These are phyloP conservation scores for Cacoxenus indagator DNA, from an alignment of 2,888 invertebrate genomes.

Conservation along the genomic window DNA sequence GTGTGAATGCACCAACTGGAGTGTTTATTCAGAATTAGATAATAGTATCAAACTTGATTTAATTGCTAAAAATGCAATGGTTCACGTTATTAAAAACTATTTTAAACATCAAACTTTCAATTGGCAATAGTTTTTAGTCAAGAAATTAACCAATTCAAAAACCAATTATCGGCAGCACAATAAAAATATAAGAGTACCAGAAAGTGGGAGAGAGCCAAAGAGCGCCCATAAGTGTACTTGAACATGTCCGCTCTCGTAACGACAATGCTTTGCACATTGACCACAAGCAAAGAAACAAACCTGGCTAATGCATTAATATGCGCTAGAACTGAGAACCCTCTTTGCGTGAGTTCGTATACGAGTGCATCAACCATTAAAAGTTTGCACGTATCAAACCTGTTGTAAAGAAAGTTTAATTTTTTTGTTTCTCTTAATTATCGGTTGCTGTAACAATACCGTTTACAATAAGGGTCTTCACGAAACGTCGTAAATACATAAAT, in stretches of 20 bases:
- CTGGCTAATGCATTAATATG: neutral
- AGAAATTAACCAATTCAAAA: neutral
- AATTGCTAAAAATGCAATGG: no score
- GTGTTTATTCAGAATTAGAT: no score
- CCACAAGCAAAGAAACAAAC: neutral
- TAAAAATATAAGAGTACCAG: no score
- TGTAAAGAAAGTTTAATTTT: neutral
- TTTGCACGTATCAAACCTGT: no score
- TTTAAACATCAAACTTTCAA: neutral
- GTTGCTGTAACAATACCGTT: no score
- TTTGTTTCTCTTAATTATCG: neutral
- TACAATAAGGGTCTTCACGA: no score
- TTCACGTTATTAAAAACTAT: neutral
- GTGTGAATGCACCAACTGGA: no score
- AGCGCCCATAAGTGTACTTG: neutral
- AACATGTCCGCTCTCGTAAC: neutral
- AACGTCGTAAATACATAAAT: no score
- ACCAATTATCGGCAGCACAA: neutral
- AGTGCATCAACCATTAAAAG: neutral
- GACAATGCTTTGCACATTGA: neutral
- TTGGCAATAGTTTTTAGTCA: constrained; percentile 9
- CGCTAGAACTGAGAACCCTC: neutral
- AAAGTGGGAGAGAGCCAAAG: neutral
- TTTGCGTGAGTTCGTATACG: no score
- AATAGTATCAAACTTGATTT: no score